Percentiles rank a stretch among this genome's conserved stretches.
Conservation (phyloP, 2,888 invertebrate species). For the Acheta domesticus region DNA sequence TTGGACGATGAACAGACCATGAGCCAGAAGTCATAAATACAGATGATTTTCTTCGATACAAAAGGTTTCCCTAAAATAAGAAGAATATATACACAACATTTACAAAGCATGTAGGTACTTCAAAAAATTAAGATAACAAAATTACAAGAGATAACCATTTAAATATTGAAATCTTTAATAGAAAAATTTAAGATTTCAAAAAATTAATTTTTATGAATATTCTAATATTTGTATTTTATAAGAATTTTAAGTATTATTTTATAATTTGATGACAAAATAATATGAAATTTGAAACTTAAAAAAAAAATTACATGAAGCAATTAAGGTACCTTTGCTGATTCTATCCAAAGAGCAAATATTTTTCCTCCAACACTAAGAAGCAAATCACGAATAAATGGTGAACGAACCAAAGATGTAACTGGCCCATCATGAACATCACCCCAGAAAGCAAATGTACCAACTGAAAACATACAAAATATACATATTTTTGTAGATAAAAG, state of each 20-base stretch:
- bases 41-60: background rate
- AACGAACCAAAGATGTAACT: slow-evolving; percentile 57
- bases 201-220: too few relatives aligned
- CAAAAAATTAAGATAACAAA: too few relatives aligned
- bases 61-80: background rate
- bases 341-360: slow-evolving; percentile 71
- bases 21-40: background rate
- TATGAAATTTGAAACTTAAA: too few relatives aligned
- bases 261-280: too few relatives aligned
- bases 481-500: too few relatives aligned
- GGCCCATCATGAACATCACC: slow-evolving; percentile 68
- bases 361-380: slow-evolving; percentile 71
- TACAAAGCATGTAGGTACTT: too few relatives aligned
- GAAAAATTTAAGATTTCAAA: too few relatives aligned
- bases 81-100: background rate
- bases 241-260: too few relatives aligned
- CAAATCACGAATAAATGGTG: slow-evolving; percentile 60
- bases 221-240: too few relatives aligned
- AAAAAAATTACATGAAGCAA: too few relatives aligned
- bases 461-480: background rate
- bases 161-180: too few relatives aligned
- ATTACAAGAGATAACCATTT: too few relatives aligned
- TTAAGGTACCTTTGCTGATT: slow-evolving; percentile 52
- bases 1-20: slow-evolving; percentile 52
- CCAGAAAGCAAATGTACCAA: slow-evolving; percentile 19